Evolutionary conservation across 2,113 vertebrate genomes (phyloP), one percentile per base, ranked within the genome.

Genomic region (Pavo muticus): DNA sequence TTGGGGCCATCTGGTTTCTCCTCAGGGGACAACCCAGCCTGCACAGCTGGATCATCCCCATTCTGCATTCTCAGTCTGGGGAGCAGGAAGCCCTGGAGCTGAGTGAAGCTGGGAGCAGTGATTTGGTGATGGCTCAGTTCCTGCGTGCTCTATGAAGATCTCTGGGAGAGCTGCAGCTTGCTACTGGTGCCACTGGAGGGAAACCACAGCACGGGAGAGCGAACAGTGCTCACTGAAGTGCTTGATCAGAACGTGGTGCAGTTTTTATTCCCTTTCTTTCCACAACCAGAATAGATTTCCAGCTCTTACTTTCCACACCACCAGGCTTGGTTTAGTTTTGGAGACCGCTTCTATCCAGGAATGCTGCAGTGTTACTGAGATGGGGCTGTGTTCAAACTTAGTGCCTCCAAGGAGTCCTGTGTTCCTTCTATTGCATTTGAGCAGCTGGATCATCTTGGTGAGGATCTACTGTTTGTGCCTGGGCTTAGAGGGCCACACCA

Each of bases 151-250:
- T 8, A 3, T 4, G 11, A 2, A 27, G 19, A 5, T 15, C 35
- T 70, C 8, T 74, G 25, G 77, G 64, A 59, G 21, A 54, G 17
- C 64, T 96, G 91, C 93, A 93, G 64, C 72, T 68, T 67, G 0
- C 37, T 21, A 71, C 50, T 73, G 2, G 0, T 77, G 78, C 96
- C 95, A 15, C 94, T 94, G 93, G 95, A 93, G 94, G 95, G 96
- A 94, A 73, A 21, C 85, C 88, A 45, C 56, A 19, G 84, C 94
- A 9, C 18, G 0, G 80, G 56, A 35, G 30, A 48, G 29, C 9
- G 5, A 2, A 11, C 12, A 7, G 19, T 64, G 47, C 17, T 32
- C 27, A 21, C 11, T 32, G 71, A 24, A 11, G 47, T 42, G 8
- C 64, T 70, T 20, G 23, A 61, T 37, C 25, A 64, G 60, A 42